phyloP scores from a whole-genome alignment of 2,797 vertebrate species.

The Poeciliopsis presidionis region DNA sequence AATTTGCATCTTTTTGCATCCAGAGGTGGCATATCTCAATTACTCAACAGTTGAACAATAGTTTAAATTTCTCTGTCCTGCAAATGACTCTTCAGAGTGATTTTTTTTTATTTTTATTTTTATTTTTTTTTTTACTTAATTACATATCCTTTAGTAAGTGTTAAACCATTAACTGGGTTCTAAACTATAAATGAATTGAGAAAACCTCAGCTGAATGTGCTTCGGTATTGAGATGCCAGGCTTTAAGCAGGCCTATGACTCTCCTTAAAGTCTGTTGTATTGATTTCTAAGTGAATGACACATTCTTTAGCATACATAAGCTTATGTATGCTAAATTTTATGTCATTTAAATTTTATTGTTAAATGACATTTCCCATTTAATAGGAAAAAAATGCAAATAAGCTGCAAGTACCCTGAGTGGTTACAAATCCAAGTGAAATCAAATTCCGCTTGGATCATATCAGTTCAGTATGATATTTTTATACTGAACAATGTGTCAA shows the following conservation, averaged over 20 bases:
- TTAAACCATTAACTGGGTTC: background rate
- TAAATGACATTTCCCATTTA: background rate
- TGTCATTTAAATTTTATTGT: background rate
- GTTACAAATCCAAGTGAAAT: background rate
- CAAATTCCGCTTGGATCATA: no score
- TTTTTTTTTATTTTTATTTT: background rate
- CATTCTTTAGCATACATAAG: background rate
- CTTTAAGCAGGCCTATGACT: background rate
- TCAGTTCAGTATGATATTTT: background rate
- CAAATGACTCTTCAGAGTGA: background rate
- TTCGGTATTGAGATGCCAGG: background rate
- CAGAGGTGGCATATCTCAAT: slow-evolving; percentile 5
- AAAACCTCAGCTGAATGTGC: background rate
- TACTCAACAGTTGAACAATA: slow-evolving; percentile 10
- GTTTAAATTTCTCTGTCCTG: background rate
- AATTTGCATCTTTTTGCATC: slow-evolving; percentile 22
- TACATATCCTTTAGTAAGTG: background rate
- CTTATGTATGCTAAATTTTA: background rate
- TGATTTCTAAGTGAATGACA: background rate
- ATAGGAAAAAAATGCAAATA: background rate
- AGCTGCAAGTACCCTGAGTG: background rate
- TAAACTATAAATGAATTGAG: background rate
- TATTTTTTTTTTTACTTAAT: background rate
- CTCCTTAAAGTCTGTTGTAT: background rate
- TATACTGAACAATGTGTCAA: background rate